Conservation (phyloP, 2,797 vertebrate genomes). For the Sebastes taczanowskii region DNA sequence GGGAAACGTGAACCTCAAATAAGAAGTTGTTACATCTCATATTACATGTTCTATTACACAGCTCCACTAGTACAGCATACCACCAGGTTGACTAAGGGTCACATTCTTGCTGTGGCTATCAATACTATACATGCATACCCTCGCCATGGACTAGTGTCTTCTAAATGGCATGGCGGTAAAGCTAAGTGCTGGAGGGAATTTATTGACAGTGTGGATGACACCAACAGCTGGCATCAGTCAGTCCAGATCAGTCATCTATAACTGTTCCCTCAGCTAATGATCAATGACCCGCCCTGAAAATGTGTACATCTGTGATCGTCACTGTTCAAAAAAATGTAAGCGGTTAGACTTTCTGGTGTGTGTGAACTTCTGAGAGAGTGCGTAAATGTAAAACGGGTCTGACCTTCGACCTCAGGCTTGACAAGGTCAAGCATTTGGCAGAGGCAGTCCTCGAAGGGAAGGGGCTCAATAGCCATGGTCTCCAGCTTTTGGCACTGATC, state of each 20-base stretch:
- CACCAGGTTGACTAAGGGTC: slow-evolving; percentile 32
- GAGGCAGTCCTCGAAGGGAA: slow-evolving; percentile 95
- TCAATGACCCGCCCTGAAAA: slow-evolving; percentile 25
- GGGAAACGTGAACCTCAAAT: slow-evolving; percentile 14
- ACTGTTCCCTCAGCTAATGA: slow-evolving; percentile 22
- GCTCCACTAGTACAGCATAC: background rate
- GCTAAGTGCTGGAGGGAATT: slow-evolving; percentile 43
- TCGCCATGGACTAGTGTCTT: slow-evolving; percentile 15
- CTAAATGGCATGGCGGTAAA: slow-evolving; percentile 30
- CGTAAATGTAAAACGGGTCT: slow-evolving; percentile 34
- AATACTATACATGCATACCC: slow-evolving; percentile 38
- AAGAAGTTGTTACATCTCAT: slow-evolving; percentile 19
- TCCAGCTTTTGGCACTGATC: slow-evolving; percentile 95
- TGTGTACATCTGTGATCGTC: background rate
- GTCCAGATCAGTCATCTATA: slow-evolving; percentile 21
- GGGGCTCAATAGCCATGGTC: slow-evolving; percentile 91
- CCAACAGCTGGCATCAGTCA: slow-evolving; percentile 43
- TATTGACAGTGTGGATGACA: slow-evolving; percentile 50
- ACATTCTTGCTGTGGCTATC: slow-evolving; percentile 50
- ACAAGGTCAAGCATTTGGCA: slow-evolving; percentile 98
- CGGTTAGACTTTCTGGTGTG: background rate
- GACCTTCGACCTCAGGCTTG: slow-evolving; percentile 89
- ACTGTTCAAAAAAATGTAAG: background rate
- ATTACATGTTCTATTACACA: slow-evolving; percentile 29
- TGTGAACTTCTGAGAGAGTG: slow-evolving; percentile 9